Base-by-base conservation (phyloP, 2,888 invertebrate genomes). In the Alsophila aescularia region DNA sequence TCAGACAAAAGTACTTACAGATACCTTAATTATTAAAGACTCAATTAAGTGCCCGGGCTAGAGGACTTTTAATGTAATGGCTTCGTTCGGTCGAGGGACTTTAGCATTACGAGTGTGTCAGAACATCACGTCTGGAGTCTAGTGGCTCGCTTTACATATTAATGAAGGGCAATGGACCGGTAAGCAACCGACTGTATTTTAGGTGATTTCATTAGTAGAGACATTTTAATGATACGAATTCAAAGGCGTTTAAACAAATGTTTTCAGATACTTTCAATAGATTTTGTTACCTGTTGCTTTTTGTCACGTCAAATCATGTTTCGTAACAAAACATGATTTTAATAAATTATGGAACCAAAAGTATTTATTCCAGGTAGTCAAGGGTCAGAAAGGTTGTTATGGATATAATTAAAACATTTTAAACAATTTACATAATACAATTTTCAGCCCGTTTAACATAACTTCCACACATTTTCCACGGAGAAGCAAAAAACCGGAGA, bases 1-100 rank as follows among this genome's bases (percentile, higher is more conserved):
- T 59, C 58, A 57, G 56, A 60, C 61, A 62, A 47, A 47, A 60
- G 59, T 67, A 66, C 63, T 69, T 67, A 70, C 69, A 62, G 75
- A 73, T 72, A 66, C 68, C 57, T 79, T 68, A 77, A 80, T 80
- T 76, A 78, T 77, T 78, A 70, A 77, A 71, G 73, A 72, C 68
- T 70, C 72, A 69, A 79, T 81, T 75, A 81, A 70, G 70, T 70
- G 66, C 36, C 14, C 12, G 50, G 51, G 53, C 10, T 52, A 65
- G 62, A 44, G 52, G 62, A 67, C 53, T 48, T 69, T 73, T 69
- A 71, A 66, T 70, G 71, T 73, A 69, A 72, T 71, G 66, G 55
- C 64, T 72, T 70, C 63, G 67, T 66, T 66, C 68, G 52, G 40
- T 44, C 52, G 49, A 56, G 52, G 56, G 65, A 62, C 60, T 43